Evolutionary conservation across 2,797 vertebrate genomes (phyloP).

Genomic region (Sandelia bainsii): DNA sequence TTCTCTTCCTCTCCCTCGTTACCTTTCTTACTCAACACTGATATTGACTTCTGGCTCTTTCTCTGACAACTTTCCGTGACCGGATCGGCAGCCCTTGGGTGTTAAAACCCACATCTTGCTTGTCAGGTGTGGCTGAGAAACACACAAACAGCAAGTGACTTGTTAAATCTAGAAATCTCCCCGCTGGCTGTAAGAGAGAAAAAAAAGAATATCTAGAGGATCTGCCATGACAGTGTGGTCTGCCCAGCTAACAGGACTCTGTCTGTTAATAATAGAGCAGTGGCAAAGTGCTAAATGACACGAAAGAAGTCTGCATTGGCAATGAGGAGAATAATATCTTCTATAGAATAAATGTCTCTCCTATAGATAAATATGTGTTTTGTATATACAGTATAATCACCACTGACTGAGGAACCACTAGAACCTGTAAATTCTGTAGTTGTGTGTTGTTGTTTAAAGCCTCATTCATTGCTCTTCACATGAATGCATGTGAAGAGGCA

Average conservation of each 20-base stretch:
- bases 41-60: conserved; percentile 59
- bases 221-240: conserved; percentile 32
- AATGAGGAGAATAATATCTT: conserved; percentile 17
- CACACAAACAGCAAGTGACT: conserved; percentile 52
- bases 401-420: conserved; percentile 16
- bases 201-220: conserved; percentile 26
- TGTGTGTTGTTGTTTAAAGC: conserved; percentile 7
- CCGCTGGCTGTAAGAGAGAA: conserved; percentile 31
- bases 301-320: conserved; percentile 5
- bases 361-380: conserved; percentile 16
- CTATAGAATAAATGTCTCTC: conserved; percentile 10
- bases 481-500: conserved; percentile 12
- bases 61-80: conserved; percentile 58
- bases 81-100: conserved; percentile 57
- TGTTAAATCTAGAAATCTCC: conserved; percentile 61
- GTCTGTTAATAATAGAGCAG: conserved; percentile 42
- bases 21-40: conserved; percentile 29
- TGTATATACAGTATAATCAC: conserved; percentile 16
- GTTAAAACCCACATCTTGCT: conserved; percentile 57
- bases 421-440: neutral
- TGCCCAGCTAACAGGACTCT: conserved; percentile 25
- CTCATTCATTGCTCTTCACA: neutral
- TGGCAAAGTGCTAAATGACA: conserved; percentile 21
- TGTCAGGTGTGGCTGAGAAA: conserved; percentile 65
- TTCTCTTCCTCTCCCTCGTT: conserved; percentile 34